Evolutionary conservation across 2,113 vertebrate genomes (phyloP), one percentile per base, ranked within the genome.

Genomic region (Neomonachus schauinslandi): DNA sequence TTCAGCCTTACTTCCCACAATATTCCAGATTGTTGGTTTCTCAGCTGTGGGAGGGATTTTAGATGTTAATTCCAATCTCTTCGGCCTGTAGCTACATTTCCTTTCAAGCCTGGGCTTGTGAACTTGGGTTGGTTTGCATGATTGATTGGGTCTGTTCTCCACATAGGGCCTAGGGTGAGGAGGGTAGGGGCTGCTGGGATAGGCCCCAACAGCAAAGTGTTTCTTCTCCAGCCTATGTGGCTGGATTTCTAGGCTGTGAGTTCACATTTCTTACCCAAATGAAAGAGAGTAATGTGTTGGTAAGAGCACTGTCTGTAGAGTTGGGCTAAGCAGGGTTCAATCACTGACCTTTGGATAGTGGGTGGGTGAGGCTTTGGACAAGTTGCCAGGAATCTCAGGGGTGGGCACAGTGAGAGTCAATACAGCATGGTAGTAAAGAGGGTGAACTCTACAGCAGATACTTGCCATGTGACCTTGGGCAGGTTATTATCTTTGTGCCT

Each of bases 21-120:
- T 67, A 86, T 91, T 92, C 81, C 92, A 91, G 88, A 82, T 65
- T 74, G 83, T 36, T 93, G 79, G 63, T 46, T 95, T 91, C 76
- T 79, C 53, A 69, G 31, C 94, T 57, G 67, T 63, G 76, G 83
- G 42, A 74, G 59, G 69, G 91, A 81, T 79, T 85, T 87, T 22
- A 46, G 80, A 85, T 53, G 55, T 33, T 95, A 92, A 89, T 74
- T 81, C 65, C 88, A 88, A 51, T 81, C 7, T 89, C 57, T 36
- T 67, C 82, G 71, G 57, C 59, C 49, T 21, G 15, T 84, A 61
- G 88, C n/a, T 94, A 90, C 55, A 39, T 92, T 97, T 71, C 71
- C 76, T 96, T 93, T 91, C 51, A 33, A 31, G n/a, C 12, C 46
- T 13, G 69, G 33, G 46, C 39, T 80, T 46, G 65, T 86, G 93